Evolutionary conservation across 2,797 vertebrate species (phyloP).

Genomic region (Tympanoctomys barrerae): DNA sequence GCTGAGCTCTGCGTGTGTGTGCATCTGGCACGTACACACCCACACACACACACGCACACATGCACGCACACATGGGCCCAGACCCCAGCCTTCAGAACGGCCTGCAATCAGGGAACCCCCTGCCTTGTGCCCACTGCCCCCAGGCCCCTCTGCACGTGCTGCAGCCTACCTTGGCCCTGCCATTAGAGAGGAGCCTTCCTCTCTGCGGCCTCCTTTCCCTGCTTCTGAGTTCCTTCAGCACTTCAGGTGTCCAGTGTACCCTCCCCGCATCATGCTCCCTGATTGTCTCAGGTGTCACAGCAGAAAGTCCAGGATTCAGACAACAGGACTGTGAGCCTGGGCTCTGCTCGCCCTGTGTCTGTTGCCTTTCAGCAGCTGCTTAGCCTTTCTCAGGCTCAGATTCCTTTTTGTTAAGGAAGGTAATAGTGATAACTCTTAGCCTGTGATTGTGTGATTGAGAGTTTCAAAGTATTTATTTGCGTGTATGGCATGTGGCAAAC

Average conservation of each 20-base stretch:
- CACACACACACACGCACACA: no score
- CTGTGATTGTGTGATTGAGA: not conserved
- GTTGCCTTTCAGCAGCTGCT: not conserved
- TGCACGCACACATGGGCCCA: accelerated
- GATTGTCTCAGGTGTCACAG: not conserved
- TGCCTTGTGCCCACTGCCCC: not conserved
- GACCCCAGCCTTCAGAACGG: not conserved
- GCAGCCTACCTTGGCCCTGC: not conserved
- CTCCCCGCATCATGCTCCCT: accelerated
- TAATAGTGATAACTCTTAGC: not conserved
- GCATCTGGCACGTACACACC: accelerated
- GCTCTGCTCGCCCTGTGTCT: not conserved
- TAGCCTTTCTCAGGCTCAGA: not conserved
- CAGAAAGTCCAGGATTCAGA: not conserved
- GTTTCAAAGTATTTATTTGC: not conserved
- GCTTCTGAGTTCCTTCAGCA: not conserved
- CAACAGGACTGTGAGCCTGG: not conserved
- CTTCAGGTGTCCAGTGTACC: not conserved
- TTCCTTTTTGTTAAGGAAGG: not conserved
- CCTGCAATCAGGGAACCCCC: not conserved
- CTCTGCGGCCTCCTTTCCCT: not conserved
- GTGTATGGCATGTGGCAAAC: not conserved
- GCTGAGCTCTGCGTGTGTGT: no score
- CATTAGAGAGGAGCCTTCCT: not conserved
- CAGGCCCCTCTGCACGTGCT: not conserved